These are phyloP conservation scores for Fulmarus glacialis DNA, from an alignment of 2,113 vertebrate species.

Conservation along the genomic window DNA sequence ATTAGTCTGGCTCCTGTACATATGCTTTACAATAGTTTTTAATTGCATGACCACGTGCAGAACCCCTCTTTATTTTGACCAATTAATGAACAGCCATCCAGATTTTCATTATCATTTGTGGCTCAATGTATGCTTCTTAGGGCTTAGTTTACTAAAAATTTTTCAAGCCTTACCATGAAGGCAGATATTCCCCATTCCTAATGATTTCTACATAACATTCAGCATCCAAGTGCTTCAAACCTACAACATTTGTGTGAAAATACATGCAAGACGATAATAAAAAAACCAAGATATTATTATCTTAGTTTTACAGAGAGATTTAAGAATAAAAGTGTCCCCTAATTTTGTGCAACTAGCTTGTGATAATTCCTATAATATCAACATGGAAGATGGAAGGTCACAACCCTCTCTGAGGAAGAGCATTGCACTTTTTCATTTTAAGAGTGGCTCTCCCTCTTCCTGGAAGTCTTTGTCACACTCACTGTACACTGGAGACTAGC, in stretches of 20 bases:
- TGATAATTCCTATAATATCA: neutral
- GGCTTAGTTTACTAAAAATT: neutral
- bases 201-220: neutral
- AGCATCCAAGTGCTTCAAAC: neutral
- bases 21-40: neutral
- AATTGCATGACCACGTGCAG: neutral
- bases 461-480: neutral
- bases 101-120: neutral
- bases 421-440: neutral
- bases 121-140: neutral
- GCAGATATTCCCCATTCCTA: neutral
- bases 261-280: neutral
- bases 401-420: neutral
- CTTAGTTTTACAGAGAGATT: neutral
- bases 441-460: neutral
- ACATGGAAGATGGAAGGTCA: neutral
- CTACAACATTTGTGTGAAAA: neutral
- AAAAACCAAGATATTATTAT: neutral
- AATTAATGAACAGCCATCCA: neutral
- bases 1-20: neutral
- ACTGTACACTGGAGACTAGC: neutral
- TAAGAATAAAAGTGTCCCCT: neutral
- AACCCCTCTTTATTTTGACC: neutral
- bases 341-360: neutral
- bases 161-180: neutral